A percentile compares a stretch with the other conserved stretches of the same genome.
Evolutionary conservation across 1,140 invertebrate species (phyloP).

Genomic region (Heliconius congener): DNA sequence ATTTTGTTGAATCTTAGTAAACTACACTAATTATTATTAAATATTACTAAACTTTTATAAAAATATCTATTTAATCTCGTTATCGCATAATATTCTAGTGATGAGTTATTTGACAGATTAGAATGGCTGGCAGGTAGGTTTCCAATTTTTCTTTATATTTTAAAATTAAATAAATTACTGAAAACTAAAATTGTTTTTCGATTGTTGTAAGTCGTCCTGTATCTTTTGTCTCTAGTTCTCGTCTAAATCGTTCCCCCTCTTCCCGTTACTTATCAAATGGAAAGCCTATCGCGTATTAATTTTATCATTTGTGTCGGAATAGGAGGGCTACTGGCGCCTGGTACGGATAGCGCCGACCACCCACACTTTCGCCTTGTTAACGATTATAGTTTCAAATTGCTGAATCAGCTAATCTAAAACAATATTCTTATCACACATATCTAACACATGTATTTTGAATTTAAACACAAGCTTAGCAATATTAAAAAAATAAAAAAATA

Average conservation of each 20-base stretch:
- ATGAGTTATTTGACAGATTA: conserved; percentile 70
- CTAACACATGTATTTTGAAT: background rate
- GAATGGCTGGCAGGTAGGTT: conserved; percentile 74
- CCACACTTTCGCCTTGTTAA: conserved; percentile 27
- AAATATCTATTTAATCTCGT: conserved; percentile 21
- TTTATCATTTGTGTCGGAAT: conserved; percentile 55
- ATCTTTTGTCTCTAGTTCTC: conserved; percentile 4
- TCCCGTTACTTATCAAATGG: conserved; percentile 36
- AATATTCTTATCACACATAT: background rate
- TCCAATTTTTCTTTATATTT: conserved; percentile 26
- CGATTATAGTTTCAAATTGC: background rate
- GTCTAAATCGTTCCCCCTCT: conserved; percentile 32
- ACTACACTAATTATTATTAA: conserved; percentile 29
- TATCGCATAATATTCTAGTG: conserved; percentile 37
- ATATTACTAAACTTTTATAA: conserved; percentile 16
- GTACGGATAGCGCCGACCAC: conserved; percentile 52
- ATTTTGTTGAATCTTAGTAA: conserved; percentile 35
- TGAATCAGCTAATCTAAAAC: background rate
- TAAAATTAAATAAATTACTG: conserved; percentile 1
- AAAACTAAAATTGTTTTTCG: conserved; percentile 4
- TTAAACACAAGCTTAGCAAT: background rate
- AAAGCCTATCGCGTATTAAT: conserved; percentile 56
- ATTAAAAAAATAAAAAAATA: background rate
- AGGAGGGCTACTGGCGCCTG: conserved; percentile 60
- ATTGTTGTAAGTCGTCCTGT: background rate